Base-by-base conservation (phyloP, 2,888 invertebrate genomes). In the Adela reaumurella region DNA sequence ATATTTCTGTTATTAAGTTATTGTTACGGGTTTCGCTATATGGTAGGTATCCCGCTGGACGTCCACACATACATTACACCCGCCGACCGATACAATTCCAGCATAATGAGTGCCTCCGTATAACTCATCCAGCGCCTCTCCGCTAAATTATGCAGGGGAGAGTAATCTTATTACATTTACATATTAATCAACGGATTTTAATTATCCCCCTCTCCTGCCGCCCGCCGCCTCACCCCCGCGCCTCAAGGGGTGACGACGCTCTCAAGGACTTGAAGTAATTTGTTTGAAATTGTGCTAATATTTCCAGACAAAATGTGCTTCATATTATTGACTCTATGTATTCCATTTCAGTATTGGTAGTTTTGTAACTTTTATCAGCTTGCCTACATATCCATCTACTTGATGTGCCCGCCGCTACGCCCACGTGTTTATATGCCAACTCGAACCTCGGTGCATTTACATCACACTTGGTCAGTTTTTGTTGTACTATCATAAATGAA, bases 131-230 rank as follows among this genome's bases (percentile, higher is more conserved):
- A 70, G 64, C 63, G 61, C 67, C 50, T 68, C 66, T 54, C 46
- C 48, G 65, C 67, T 74, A 74, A 82, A 86, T 86, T 89, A 89
- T 90, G 90, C 89, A 88, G 85, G 88, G 88, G 89, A 89, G 90
- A 90, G 90, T 92, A 92, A 92, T 92, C 92, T 92, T 92, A 92
- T 92, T 92, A 92, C 92, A 92, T 92, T 92, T 92, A 92, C 92
- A 92, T 92, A 92, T 92, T 92, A 92, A 92, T 92, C 92, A 92
- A 92, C 90, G 90, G 91, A 92, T 92, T 92, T 92, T 92, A 92
- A 92, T 92, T 92, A 92, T 91, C 87, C 88, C 83, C 87, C 84
- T 80, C 82, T 81, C 76, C 74, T 78, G 57, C 55, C 52, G 17
- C 49, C 47, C 51, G 28, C 19, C 47, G 47, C 46, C 49, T 47